Base-by-base conservation (phyloP, 2,113 vertebrate genomes). In the Eurypyga helias region DNA sequence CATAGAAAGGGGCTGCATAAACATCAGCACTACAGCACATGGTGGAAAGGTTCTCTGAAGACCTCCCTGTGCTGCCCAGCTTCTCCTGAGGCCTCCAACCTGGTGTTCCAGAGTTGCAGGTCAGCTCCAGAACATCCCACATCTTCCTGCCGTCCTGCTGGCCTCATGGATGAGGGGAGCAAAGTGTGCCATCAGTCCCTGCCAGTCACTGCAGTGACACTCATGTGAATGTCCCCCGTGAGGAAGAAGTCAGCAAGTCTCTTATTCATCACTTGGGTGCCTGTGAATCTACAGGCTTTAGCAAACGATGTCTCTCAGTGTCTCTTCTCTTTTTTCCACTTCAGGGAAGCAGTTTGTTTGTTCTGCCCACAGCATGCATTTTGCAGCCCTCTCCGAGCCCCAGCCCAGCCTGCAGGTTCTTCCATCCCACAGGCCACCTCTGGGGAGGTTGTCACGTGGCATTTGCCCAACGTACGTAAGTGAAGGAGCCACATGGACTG, bases 211-310 rank as follows among this genome's bases (percentile, higher is more conserved):
- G 58, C 60, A 83, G 66, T 41, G 46, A 41, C 36, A 17, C 26
- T 45, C 0, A 0, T 13, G 11, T 24, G 43, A 38, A 36, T 17
- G 11, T 75, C 16, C n/a, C 49, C 11, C 0, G 0, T 16, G 9
- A 14, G 28, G 36, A 65, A 77, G 49, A 79, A 3, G n/a, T 67
- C 61, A 60, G 17, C 24, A 13, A 36, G n/a, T 28, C 31, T 54
- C 23, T 48, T 34, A 7, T 13, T 70, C 13, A 19, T 58, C n/a
- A 7, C 18, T 62, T 36, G 9, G 6, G 36, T 87, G 41, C 26
- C 43, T 82, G 69, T 78, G 41, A 81, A 46, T n/a, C 8, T 36
- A 21, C 13, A 46, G 64, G 29, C 34, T 93, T 65, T 41, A 36
- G 65, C 48, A 81, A 61, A 93, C 64, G 6, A 43, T 52, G 7